These are phyloP conservation scores for Bubalus kerabau DNA, from an alignment of 2,113 vertebrate species.

Conservation along the genomic window DNA sequence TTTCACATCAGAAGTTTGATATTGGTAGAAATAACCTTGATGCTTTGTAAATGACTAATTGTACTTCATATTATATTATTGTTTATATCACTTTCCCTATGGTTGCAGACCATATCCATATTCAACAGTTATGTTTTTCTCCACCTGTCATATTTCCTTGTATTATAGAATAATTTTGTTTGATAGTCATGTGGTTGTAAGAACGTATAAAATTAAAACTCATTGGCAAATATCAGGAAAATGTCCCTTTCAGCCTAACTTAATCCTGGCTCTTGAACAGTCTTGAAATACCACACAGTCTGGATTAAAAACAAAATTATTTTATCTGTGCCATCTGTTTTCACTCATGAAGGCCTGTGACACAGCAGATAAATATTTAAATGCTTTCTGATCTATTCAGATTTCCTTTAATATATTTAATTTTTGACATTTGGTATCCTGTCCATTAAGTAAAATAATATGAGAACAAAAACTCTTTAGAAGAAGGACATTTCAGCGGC, in stretches of 20 bases:
- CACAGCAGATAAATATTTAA: not conserved
- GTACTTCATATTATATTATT: not conserved
- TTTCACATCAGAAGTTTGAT: not conserved
- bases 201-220: conserved; percentile 19
- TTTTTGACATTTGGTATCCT: conserved; percentile 28
- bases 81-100: not conserved
- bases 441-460: conserved; percentile 27
- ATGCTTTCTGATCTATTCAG: not conserved
- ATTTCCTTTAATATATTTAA: conserved; percentile 43
- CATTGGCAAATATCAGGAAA: not conserved
- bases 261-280: not conserved
- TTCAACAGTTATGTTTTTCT: no score
- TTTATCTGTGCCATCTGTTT: conserved; percentile 40
- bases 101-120: not conserved
- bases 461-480: not conserved
- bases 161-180: not conserved
- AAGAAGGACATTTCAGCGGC: not conserved
- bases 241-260: not conserved
- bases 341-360: not conserved
- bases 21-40: not conserved
- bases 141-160: not conserved
- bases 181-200: not conserved
- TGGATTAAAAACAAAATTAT: conserved; percentile 27
- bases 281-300: conserved; percentile 30
- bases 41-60: not conserved